Conservation (phyloP, 1,140 invertebrate species). For the Semibalanus balanoides region DNA sequence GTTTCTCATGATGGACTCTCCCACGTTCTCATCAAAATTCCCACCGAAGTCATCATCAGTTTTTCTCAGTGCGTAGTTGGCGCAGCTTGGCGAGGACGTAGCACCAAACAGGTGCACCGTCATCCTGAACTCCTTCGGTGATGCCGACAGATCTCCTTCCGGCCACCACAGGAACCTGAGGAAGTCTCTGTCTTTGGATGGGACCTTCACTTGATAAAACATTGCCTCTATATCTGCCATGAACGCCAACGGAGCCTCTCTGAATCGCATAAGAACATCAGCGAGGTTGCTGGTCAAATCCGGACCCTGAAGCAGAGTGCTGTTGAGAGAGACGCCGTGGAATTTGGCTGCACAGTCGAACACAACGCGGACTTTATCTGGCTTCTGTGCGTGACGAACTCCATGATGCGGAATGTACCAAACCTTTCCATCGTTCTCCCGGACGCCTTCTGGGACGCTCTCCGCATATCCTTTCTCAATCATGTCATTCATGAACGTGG, state of each 20-base stretch:
- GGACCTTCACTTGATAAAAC: slow-evolving; percentile 13
- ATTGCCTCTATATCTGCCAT: slow-evolving; percentile 12
- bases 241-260: slow-evolving; percentile 7
- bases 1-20: neutral
- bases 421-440: too few relatives aligned
- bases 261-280: slow-evolving; percentile 11
- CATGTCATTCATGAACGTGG: too few relatives aligned
- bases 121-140: neutral
- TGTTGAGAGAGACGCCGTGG: slow-evolving; percentile 8
- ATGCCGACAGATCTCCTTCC: neutral
- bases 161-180: slow-evolving; percentile 12
- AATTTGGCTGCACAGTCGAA: slow-evolving; percentile 13
- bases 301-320: slow-evolving; percentile 10
- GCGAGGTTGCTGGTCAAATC: slow-evolving; percentile 13
- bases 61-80: neutral
- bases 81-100: neutral
- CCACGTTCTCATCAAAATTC: neutral
- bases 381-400: neutral
- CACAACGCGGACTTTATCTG: slow-evolving; percentile 11
- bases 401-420: slow-evolving; percentile 14
- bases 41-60: neutral
- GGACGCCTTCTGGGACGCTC: too few relatives aligned
- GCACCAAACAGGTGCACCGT: slow-evolving; percentile 8
- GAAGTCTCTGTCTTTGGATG: slow-evolving; percentile 9
- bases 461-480: too few relatives aligned